These are phyloP conservation scores for Eumeta japonica DNA, from an alignment of 1,140 invertebrate genomes.

Conservation along the genomic window DNA sequence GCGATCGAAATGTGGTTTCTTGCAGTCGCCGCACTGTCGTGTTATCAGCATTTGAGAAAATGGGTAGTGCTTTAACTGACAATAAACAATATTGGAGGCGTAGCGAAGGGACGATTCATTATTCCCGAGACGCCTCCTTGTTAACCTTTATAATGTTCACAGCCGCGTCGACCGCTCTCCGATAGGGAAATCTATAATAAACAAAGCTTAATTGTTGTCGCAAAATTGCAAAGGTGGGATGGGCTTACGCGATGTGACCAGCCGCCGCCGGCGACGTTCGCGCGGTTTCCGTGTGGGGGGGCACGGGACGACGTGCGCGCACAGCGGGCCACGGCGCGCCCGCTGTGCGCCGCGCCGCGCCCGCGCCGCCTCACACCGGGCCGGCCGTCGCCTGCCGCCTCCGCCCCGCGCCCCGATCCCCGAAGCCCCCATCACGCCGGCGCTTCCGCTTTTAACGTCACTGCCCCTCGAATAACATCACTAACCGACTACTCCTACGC, in stretches of 20 bases:
- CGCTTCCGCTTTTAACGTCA: constrained; percentile 47
- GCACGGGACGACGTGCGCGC: constrained; percentile 40
- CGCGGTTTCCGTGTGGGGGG: constrained; percentile 50
- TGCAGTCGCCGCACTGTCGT: too few relatives aligned
- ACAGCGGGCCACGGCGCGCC: constrained; percentile 16
- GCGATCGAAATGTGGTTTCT: too few relatives aligned
- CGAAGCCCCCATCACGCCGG: constrained; percentile 20
- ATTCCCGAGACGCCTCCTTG: too few relatives aligned
- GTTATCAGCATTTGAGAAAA: too few relatives aligned
- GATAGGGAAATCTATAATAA: constrained; percentile 30
- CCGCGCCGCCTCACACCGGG: constrained; percentile 41
- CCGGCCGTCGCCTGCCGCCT: constrained; percentile 26
- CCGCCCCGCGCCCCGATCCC: constrained; percentile 10
- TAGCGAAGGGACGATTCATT: too few relatives aligned
- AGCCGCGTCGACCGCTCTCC: constrained; percentile 46
- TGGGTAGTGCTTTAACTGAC: too few relatives aligned
- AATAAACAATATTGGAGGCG: too few relatives aligned
- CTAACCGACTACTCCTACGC: too few relatives aligned
- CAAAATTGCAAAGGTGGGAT: constrained; percentile 58
- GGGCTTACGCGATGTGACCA: constrained; percentile 68
- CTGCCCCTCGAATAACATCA: constrained; percentile 28
- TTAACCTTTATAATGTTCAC: constrained; percentile 54
- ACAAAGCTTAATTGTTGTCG: constrained; percentile 62
- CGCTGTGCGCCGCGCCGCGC: constrained; percentile 24
- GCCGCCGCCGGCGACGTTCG: constrained; percentile 53